Conservation (phyloP, 2,797 vertebrate species). For the Epinephelus awoara region DNA sequence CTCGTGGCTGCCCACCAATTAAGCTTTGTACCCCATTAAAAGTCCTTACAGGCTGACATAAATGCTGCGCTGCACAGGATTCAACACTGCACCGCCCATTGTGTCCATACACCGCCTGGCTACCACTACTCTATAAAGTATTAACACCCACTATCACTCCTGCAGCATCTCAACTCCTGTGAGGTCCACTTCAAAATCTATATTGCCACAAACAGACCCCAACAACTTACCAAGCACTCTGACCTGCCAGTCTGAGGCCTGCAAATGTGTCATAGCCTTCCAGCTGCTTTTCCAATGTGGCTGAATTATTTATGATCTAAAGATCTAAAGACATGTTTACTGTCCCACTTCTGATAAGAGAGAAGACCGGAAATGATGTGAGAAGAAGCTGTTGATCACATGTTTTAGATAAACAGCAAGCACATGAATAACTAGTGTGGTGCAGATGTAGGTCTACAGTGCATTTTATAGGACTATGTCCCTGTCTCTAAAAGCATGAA, state of each 20-base stretch:
- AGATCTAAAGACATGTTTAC: slow-evolving; percentile 26
- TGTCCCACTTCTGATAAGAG: slow-evolving; percentile 21
- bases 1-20: slow-evolving; percentile 74
- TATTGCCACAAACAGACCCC: slow-evolving; percentile 44
- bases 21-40: slow-evolving; percentile 74
- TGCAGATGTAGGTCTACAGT: not conserved
- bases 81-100: slow-evolving; percentile 29
- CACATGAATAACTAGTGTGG: not conserved
- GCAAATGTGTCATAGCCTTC: slow-evolving; percentile 30
- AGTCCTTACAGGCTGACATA: slow-evolving; percentile 58
- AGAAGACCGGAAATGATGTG: not conserved
- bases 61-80: slow-evolving; percentile 54
- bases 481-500: not conserved
- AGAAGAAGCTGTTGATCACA: slow-evolving; percentile 14
- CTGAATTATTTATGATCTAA: slow-evolving; percentile 60
- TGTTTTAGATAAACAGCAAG: not conserved
- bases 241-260: slow-evolving; percentile 37
- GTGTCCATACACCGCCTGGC: slow-evolving; percentile 32
- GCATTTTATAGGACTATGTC: not conserved
- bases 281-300: slow-evolving; percentile 34
- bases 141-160: slow-evolving; percentile 63
- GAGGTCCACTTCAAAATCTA: slow-evolving; percentile 72
- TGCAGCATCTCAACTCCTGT: slow-evolving; percentile 48
- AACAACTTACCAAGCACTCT: not conserved
- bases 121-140: slow-evolving; percentile 64